These are phyloP conservation scores for Tapirus terrestris DNA, from an alignment of 2,113 vertebrate species.

Conservation along the genomic window DNA sequence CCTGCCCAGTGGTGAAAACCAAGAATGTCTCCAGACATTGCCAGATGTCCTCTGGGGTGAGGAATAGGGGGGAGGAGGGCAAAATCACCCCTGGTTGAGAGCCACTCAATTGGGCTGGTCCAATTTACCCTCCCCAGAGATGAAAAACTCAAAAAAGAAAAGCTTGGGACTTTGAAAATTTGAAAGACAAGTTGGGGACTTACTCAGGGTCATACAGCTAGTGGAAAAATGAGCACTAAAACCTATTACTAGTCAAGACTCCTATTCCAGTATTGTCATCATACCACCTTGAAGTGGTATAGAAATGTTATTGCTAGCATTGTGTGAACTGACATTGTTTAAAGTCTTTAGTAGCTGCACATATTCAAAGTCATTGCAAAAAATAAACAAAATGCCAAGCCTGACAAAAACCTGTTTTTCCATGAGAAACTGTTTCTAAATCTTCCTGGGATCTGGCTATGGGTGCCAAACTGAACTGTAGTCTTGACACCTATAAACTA, in stretches of 20 bases:
- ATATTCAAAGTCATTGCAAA: neutral
- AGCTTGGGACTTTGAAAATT: neutral
- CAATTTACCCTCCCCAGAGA: neutral
- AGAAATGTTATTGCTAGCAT: neutral
- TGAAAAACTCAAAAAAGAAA: neutral
- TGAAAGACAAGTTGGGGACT: neutral
- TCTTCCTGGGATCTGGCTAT: neutral
- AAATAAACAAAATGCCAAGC: neutral
- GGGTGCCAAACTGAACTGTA: neutral
- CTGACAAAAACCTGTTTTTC: constrained; percentile 1
- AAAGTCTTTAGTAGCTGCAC: constrained; percentile 18
- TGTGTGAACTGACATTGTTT: neutral
- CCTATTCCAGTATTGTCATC: neutral
- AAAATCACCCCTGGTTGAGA: neutral
- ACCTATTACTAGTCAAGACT: neutral
- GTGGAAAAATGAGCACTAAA: neutral
- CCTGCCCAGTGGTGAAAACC: neutral
- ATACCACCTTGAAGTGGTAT: neutral
- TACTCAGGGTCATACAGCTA: neutral
- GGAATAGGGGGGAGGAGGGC: neutral
- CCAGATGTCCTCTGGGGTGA: neutral
- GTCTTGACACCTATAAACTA: neutral
- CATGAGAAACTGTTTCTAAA: constrained; percentile 23
- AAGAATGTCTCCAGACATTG: neutral
- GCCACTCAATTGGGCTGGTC: neutral